These are phyloP conservation scores for Papilio gigon DNA, from an alignment of 2,888 invertebrate species.

Conservation along the genomic window DNA sequence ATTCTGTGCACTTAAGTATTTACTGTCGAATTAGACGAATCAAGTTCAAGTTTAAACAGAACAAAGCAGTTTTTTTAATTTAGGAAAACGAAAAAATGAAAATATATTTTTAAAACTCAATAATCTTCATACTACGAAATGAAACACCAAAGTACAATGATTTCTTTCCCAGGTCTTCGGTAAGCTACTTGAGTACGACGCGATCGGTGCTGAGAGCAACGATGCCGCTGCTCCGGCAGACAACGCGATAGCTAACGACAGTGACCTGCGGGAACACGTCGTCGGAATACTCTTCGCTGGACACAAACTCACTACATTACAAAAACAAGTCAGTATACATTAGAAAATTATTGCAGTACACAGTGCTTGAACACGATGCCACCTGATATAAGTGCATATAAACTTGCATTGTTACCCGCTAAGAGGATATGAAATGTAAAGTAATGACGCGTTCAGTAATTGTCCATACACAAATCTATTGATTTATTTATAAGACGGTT, in stretches of 20 bases:
- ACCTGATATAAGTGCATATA: neutral
- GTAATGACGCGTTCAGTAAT: no score
- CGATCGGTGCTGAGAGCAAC: slow-evolving; percentile 76
- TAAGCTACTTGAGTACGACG: slow-evolving; percentile 89
- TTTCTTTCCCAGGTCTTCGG: slow-evolving; percentile 89
- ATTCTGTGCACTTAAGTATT: no score
- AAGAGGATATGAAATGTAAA: no score
- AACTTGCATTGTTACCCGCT: no score
- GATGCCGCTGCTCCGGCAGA: slow-evolving; percentile 67
- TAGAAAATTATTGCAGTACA: neutral
- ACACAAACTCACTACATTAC: slow-evolving; percentile 95
- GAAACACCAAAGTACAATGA: neutral
- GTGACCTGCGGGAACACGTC: slow-evolving; percentile 95
- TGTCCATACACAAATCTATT: no score
- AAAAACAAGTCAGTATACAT: slow-evolving; percentile 87
- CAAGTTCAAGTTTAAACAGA: no score
- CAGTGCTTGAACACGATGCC: neutral
- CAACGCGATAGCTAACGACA: slow-evolving; percentile 69
- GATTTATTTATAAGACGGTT: no score
- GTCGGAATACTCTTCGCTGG: slow-evolving; percentile 97
- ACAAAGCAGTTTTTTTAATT: no score
- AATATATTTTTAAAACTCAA: neutral
- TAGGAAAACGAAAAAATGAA: no score
- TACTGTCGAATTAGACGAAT: no score
- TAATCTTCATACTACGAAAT: neutral